Percentiles rank a stretch among this genome's conserved stretches.
phyloP scores from a whole-genome alignment of 2,113 vertebrate species.

The Sinocyclocheilus anophthalmus region DNA sequence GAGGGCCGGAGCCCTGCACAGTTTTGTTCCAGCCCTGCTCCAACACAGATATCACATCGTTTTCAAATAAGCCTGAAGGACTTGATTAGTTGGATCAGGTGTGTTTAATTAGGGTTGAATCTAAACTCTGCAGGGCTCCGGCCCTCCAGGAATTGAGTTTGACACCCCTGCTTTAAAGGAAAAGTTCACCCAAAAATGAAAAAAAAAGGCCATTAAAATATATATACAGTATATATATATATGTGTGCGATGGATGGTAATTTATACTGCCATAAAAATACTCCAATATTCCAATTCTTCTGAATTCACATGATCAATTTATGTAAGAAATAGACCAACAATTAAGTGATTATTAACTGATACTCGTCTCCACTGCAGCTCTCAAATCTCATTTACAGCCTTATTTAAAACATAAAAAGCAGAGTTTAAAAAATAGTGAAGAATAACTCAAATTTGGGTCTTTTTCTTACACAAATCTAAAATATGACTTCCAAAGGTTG shows the following conservation, averaged over 20 bases:
- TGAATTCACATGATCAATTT: not conserved
- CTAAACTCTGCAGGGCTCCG: no score
- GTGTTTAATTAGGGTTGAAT: no score
- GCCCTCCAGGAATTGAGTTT: no score
- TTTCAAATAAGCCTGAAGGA: no score
- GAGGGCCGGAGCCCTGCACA: no score
- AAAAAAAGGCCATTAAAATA: no score
- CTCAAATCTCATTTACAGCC: not conserved
- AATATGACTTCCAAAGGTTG: not conserved
- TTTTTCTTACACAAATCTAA: not conserved
- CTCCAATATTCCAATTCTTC: not conserved
- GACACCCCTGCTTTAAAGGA: not conserved
- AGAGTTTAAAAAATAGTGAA: not conserved
- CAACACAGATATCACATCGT: no score
- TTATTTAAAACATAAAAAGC: not conserved
- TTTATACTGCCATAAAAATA: no score
- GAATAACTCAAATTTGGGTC: not conserved
- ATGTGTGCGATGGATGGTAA: no score
- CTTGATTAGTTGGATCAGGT: no score
- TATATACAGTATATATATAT: not conserved
- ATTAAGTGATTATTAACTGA: not conserved
- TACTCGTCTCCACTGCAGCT: not conserved
- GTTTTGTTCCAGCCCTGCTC: no score
- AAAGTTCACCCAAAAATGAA: constrained; percentile 3
- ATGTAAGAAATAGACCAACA: not conserved